A percentile compares a stretch with the other conserved stretches of the same genome.
These are phyloP conservation scores for Tringa solitaria DNA, from an alignment of 2,113 vertebrate genomes.

Conservation along the genomic window DNA sequence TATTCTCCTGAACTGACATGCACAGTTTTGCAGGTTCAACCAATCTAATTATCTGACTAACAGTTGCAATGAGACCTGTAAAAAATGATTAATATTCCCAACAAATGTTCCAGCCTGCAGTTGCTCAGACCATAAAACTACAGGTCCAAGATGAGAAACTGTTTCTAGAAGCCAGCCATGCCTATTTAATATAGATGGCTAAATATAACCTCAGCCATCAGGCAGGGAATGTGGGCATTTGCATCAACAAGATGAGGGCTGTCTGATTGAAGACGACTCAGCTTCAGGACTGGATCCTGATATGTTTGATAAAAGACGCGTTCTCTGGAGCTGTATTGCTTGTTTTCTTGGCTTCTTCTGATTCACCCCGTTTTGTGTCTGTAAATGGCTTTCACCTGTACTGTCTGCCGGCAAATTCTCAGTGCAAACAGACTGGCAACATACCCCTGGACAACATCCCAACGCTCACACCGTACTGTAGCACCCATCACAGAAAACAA, in stretches of 20 bases:
- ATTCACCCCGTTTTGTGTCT: not conserved
- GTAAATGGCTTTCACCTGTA: constrained; percentile 1
- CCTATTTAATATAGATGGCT: constrained; percentile 57
- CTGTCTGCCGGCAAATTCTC: not conserved
- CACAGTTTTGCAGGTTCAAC: constrained; percentile 57
- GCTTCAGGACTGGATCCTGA: constrained; percentile 44
- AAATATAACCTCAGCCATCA: constrained; percentile 65
- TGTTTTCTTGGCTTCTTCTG: not conserved
- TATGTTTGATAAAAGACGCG: not conserved
- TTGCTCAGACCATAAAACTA: constrained; percentile 61
- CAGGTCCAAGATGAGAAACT: constrained; percentile 52
- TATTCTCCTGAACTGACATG: constrained; percentile 47
- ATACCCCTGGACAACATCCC: not conserved
- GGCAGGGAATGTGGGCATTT: constrained; percentile 62
- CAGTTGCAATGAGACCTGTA: constrained; percentile 54
- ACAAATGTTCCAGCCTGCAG: constrained; percentile 51
- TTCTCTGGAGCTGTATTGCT: not conserved
- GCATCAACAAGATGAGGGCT: constrained; percentile 54
- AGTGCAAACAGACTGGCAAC: not conserved
- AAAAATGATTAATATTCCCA: constrained; percentile 60
- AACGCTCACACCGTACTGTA: not conserved
- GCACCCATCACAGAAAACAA: not conserved
- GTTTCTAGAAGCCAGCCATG: constrained; percentile 53
- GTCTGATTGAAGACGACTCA: constrained; percentile 39
- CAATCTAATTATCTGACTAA: constrained; percentile 62